phyloP scores from a whole-genome alignment of 2,888 invertebrate genomes.

The Proisotoma minuta region DNA sequence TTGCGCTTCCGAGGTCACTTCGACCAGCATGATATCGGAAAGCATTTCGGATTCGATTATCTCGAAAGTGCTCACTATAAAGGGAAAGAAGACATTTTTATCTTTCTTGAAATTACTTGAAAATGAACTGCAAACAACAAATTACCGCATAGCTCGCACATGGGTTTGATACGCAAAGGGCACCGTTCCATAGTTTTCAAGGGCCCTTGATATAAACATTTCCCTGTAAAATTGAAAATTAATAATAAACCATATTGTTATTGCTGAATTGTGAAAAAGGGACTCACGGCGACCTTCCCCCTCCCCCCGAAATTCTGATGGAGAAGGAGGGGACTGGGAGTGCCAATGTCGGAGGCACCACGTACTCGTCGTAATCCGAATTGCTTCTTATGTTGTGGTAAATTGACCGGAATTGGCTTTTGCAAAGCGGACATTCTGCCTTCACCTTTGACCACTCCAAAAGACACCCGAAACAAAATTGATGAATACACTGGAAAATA shows the following conservation, averaged over 20 bases:
- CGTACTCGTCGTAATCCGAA: conserved; percentile 81
- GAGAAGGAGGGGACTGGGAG: conserved; percentile 37
- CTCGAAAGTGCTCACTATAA: too few relatives aligned
- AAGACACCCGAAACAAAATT: conserved; percentile 89
- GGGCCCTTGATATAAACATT: too few relatives aligned
- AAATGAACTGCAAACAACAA: too few relatives aligned
- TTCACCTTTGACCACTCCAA: conserved; percentile 89
- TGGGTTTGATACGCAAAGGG: too few relatives aligned
- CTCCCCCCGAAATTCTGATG: conserved; percentile 29
- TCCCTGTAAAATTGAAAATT: too few relatives aligned
- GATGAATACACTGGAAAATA: conserved; percentile 87
- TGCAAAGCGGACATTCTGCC: conserved; percentile 84
- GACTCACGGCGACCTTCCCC: conserved; percentile 39
- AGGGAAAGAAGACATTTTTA: too few relatives aligned
- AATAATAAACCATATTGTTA: conserved; percentile 1
- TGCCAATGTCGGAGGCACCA: conserved; percentile 47
- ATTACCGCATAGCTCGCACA: too few relatives aligned
- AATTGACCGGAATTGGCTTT: conserved; percentile 68
- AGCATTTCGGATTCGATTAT: too few relatives aligned
- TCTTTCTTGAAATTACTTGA: too few relatives aligned
- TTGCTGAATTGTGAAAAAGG: conserved; percentile 47
- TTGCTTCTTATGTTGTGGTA: conserved; percentile 86
- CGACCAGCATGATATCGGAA: too few relatives aligned
- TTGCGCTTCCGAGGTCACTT: too few relatives aligned
- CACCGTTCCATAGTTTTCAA: too few relatives aligned